Evolutionary conservation across 2,797 vertebrate species (phyloP), one percentile per base, ranked within the genome.

Genomic region (Danio albolineatus): DNA sequence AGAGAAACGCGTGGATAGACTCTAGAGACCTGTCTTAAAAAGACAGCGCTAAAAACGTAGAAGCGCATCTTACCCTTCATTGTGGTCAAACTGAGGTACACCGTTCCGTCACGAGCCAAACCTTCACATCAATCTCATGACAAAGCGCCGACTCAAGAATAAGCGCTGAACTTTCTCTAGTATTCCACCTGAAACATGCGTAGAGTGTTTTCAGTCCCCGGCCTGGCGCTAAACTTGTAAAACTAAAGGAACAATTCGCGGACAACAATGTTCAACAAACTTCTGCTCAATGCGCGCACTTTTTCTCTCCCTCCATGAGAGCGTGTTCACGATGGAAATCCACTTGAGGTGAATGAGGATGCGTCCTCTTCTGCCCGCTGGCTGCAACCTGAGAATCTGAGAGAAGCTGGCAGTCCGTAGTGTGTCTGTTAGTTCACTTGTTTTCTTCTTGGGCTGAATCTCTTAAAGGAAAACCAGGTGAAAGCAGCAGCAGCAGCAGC

Each of bases 11-110:
- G 62, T 65, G 60, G 43, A 73, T 28, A 39, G 21, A 66, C 51
- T 53, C 46, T 5, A 53, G 60, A 61, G 67, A 54, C 54, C 60
- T 71, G 13, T 57, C 21, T 72, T 71, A 28, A 38, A 80, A 80
- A 70, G 46, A 60, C 56, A 13, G 9, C 28, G 21, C 14, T 49
- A 53, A 53, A 48, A 61, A 41, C 5, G 36, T 43, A 9, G 28
- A 64, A 56, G 64, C 10, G 2, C 72, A 73, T 14, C 91, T 56
- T 89, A 95, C 94, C 94, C 93, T 94, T 94, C 94, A 95, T 95
- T 70, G 89, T 93, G 87, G 60, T 28, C 76, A 84, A 75, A 76
- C 84, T 71, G 72, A 83, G 81, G 81, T 86, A 60, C 77, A 76
- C 74, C 76, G 88, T 76, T 44, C 87, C 76, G 83, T 78, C 82